These are phyloP conservation scores for Daubentonia madagascariensis DNA, from an alignment of 2,113 vertebrate genomes.

Conservation along the genomic window DNA sequence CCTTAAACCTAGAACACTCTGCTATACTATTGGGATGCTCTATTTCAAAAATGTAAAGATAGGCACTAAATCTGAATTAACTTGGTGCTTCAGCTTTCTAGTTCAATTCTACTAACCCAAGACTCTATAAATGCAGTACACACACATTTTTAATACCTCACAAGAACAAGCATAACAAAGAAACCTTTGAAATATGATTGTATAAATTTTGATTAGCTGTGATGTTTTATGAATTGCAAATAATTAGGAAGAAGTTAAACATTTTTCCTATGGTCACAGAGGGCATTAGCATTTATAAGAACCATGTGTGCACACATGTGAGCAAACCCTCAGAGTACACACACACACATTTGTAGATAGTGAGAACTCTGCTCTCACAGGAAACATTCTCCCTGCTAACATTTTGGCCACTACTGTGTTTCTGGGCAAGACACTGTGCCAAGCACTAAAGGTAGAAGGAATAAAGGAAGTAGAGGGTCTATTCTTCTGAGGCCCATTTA, in stretches of 20 bases:
- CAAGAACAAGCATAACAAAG: not conserved
- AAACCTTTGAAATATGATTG: not conserved
- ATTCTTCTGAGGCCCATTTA: not conserved
- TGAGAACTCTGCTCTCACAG: not conserved
- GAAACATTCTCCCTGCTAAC: not conserved
- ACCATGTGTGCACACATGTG: not conserved
- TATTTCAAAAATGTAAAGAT: not conserved
- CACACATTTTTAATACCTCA: not conserved
- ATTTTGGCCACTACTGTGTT: not conserved
- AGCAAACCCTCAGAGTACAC: not conserved
- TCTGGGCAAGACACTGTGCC: not conserved
- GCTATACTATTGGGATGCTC: not conserved
- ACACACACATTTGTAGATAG: not conserved
- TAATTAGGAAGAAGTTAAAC: not conserved
- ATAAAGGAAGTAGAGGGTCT: not conserved
- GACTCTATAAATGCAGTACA: not conserved
- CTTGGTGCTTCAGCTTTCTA: not conserved
- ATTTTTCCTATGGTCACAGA: not conserved
- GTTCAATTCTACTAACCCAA: constrained; percentile 4
- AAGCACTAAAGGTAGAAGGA: not conserved
- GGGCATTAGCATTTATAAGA: not conserved
- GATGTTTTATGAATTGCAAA: not conserved
- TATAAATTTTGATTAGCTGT: not conserved
- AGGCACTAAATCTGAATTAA: not conserved
- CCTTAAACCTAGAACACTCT: not conserved